Conservation (phyloP, 64 coral and sea anemone genomes). For the Stichodactyla helianthus region DNA sequence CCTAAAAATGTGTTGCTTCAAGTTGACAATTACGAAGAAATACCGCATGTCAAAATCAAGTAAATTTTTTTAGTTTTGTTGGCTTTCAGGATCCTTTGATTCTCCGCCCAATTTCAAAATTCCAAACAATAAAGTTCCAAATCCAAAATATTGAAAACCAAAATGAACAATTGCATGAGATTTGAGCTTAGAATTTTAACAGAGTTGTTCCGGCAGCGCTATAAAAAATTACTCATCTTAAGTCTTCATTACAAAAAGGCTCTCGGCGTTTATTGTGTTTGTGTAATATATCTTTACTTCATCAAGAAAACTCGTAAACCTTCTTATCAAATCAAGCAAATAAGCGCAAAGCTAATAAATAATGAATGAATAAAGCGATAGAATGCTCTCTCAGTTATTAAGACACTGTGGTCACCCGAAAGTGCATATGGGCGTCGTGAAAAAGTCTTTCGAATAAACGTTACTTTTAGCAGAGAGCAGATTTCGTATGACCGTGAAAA, state of each 20-base stretch:
- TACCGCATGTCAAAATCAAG: background rate
- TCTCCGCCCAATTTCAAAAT: background rate
- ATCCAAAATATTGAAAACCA: background rate
- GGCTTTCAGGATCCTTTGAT: background rate
- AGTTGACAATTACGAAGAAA: background rate
- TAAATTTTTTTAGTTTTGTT: background rate
- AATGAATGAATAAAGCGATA: background rate
- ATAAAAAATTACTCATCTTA: background rate
- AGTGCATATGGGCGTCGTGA: background rate
- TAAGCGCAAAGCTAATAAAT: conserved; percentile 1
- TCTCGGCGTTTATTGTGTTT: background rate
- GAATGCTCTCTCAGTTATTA: background rate
- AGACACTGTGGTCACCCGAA: background rate
- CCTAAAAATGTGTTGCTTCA: no score
- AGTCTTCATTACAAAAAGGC: background rate
- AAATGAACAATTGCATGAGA: background rate
- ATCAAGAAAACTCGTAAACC: background rate
- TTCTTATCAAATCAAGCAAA: conserved; percentile 19
- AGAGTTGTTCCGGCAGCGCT: background rate
- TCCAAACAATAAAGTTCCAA: background rate
- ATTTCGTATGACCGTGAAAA: no score
- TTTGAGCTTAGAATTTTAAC: background rate
- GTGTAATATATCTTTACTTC: background rate
- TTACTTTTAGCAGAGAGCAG: background rate
- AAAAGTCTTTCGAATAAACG: background rate